These are phyloP conservation scores for Pitangus sulphuratus DNA, from an alignment of 2,797 vertebrate species.

Conservation along the genomic window DNA sequence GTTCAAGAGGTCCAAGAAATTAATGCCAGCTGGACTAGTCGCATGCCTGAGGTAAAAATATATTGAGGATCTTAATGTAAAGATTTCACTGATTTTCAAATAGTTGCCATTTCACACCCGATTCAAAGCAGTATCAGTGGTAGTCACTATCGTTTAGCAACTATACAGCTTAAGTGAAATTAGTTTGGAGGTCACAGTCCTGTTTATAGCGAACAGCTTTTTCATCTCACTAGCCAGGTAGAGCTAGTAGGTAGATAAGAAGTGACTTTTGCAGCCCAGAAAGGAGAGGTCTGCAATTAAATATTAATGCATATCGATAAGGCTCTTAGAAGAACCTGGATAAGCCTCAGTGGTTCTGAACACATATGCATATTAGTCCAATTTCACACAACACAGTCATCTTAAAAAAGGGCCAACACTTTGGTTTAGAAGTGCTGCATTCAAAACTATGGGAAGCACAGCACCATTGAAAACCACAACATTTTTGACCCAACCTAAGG, in stretches of 20 bases:
- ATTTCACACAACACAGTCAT: not conserved
- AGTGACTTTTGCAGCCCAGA: not conserved
- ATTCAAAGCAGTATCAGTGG: not conserved
- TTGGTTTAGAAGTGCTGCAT: not conserved
- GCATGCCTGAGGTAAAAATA: slow-evolving; percentile 86
- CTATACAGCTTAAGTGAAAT: not conserved
- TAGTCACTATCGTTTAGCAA: not conserved
- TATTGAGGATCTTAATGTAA: not conserved
- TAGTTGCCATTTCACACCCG: not conserved
- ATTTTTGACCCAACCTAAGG: not conserved
- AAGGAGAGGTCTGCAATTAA: not conserved
- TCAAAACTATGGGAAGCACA: not conserved
- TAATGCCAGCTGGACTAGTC: slow-evolving; percentile 90
- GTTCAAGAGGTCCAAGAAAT: slow-evolving; percentile 90
- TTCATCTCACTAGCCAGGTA: not conserved
- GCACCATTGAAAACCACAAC: not conserved
- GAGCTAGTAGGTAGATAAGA: not conserved
- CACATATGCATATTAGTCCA: not conserved
- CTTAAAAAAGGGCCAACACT: not conserved
- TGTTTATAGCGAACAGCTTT: not conserved
- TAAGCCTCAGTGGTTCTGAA: not conserved
- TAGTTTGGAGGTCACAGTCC: not conserved
- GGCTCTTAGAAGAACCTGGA: not conserved
- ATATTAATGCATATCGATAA: not conserved
- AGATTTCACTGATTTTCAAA: not conserved